Evolutionary conservation across 2,888 invertebrate genomes (phyloP), one percentile per base, ranked within the genome.

Genomic region (Eupithecia insigniata): DNA sequence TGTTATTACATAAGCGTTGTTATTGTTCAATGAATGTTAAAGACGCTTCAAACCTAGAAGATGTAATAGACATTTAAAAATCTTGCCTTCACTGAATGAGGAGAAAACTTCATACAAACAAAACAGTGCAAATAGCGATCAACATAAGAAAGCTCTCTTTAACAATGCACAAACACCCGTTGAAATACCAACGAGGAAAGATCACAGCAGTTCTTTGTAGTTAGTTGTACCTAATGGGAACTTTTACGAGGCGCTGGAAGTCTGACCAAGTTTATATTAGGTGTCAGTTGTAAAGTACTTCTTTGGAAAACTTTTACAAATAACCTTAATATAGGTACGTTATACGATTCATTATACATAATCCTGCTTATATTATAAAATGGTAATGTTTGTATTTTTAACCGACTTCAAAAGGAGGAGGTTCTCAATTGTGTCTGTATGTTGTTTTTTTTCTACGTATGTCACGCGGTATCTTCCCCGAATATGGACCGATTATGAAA

Each of bases 181-280:
- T 62, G 10, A 26, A 55, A 26, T 26, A 51, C 46, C 61, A 55
- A 64, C 55, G 34, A 36, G 22, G 18, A 69, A 69, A 69, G 62
- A 69, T 69, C 51, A 30, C 64, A 51, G 43, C 34, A 32, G 28
- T 69, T 69, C n/a, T 34, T 64, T 69, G 26, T 65, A 32, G 69
- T 69, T 69, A 69, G 43, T 34, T 16, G 67, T 18, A n/a, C n/a
- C n/a, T n/a, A 60, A 64, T 55, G 36, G 36, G 16, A 55, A 64
- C 34, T 61, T 68, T 55, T 69, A 69, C 69, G 69, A 69, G 64
- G 10, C 26, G 36, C 36, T 46, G 34, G 26, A 60, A 32, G 18
- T 32, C 32, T n/a, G 8, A 39, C 28, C 36, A 64, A 34, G 36
- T 64, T 36, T 12, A 55, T 39, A 1, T 51, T 22, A 55, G 26